These are phyloP conservation scores for Didymodactylos carnosus DNA, from an alignment of 2,888 invertebrate genomes.

Conservation along the genomic window DNA sequence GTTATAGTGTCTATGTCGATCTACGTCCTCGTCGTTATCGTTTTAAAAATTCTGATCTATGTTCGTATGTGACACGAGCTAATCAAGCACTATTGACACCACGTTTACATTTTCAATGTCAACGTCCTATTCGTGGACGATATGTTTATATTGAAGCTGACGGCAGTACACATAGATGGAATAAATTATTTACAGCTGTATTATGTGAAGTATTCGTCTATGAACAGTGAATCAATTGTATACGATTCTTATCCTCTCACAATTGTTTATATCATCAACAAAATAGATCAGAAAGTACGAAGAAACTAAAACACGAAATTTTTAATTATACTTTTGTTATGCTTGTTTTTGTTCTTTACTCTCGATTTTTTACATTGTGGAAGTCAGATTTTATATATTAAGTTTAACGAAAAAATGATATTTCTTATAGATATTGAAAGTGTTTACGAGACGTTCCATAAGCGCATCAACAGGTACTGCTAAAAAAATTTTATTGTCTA, in stretches of 20 bases:
- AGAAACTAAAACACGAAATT: no score
- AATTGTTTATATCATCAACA: no score
- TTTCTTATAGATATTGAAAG: no score
- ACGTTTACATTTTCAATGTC: conserved; percentile 37
- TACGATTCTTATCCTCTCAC: background rate
- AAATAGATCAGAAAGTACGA: no score
- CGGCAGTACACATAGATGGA: conserved; percentile 37
- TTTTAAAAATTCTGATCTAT: conserved; percentile 21
- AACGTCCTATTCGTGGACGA: conserved; percentile 31
- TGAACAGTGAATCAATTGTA: background rate
- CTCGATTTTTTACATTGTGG: no score
- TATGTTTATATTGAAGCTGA: conserved; percentile 39
- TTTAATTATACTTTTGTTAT: no score
- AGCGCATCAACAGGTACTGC: no score
- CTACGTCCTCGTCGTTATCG: conserved; percentile 24
- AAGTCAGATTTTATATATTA: no score
- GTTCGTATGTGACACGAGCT: conserved; percentile 36
- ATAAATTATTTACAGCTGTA: conserved; percentile 37
- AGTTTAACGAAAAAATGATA: no score
- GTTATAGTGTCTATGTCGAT: conserved; percentile 37
- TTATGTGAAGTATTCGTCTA: conserved; percentile 40
- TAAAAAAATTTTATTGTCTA: no score
- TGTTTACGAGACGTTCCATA: no score
- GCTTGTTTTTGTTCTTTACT: no score
- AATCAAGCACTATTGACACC: conserved; percentile 38